Evolutionary conservation across 2,797 vertebrate genomes (phyloP).

Genomic region (Phaenicophaeus curvirostris): DNA sequence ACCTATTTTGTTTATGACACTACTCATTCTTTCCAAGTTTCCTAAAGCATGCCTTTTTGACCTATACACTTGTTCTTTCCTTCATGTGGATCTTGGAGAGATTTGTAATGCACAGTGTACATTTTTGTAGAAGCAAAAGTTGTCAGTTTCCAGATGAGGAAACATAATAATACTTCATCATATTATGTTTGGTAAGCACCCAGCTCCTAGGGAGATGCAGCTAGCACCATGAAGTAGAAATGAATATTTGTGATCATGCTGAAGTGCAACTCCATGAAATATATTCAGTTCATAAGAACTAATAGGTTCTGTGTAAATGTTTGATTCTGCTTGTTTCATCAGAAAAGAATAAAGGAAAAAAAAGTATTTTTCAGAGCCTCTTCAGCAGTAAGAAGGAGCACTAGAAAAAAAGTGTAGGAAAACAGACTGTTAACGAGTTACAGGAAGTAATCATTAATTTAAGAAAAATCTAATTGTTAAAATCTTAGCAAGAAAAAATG

Average conservation of each 20-base stretch:
- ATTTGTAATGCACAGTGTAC: neutral
- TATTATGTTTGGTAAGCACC: neutral
- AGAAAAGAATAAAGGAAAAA: neutral
- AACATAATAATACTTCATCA: constrained; percentile 23
- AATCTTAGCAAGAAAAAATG: neutral
- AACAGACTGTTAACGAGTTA: neutral
- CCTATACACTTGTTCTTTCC: constrained; percentile 31
- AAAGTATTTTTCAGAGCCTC: neutral
- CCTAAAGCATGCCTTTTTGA: constrained; percentile 46
- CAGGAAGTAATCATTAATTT: neutral
- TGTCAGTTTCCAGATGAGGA: constrained; percentile 44
- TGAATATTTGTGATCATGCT: neutral
- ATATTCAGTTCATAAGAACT: neutral
- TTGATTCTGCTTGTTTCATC: neutral
- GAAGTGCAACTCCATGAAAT: neutral
- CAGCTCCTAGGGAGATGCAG: constrained; percentile 4
- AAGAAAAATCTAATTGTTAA: neutral
- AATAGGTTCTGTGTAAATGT: neutral
- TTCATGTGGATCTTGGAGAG: constrained; percentile 3
- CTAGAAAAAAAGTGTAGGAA: neutral
- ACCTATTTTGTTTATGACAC: constrained; percentile 60
- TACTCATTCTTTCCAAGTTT: constrained; percentile 53
- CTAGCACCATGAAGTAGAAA: neutral
- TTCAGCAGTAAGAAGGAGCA: neutral
- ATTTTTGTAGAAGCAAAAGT: neutral